Evolutionary conservation across 2,113 vertebrate genomes (phyloP).

Genomic region (Malurus cyaneus): DNA sequence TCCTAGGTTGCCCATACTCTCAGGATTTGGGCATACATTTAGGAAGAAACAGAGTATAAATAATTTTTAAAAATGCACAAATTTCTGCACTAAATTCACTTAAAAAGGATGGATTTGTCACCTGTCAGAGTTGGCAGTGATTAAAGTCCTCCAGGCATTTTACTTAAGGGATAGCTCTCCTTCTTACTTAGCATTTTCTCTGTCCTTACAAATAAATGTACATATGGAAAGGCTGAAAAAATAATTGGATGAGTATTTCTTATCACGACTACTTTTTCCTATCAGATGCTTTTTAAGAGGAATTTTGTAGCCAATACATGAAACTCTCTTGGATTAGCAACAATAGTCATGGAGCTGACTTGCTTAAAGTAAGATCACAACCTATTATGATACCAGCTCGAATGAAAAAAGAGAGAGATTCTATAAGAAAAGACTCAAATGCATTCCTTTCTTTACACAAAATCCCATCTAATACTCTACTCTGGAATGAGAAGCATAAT

Average conservation of each 20-base stretch:
- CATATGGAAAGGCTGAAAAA: not conserved
- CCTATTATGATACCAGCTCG: not conserved
- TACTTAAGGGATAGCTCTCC: not conserved
- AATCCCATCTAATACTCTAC: not conserved
- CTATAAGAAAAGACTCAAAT: not conserved
- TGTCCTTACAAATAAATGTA: not conserved
- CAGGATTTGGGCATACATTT: not conserved
- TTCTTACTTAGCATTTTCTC: not conserved
- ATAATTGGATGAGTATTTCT: not conserved
- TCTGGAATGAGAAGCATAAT: not conserved
- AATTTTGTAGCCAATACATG: not conserved
- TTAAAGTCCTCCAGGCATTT: not conserved
- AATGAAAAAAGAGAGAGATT: not conserved
- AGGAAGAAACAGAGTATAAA: not conserved
- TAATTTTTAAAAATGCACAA: not conserved
- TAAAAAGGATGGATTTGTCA: not conserved
- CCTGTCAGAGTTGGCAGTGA: not conserved
- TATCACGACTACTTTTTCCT: not conserved
- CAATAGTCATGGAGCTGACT: not conserved
- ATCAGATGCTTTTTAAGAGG: not conserved
- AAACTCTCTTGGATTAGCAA: not conserved
- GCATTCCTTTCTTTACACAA: not conserved
- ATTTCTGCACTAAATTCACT: not conserved
- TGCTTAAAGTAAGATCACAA: not conserved
- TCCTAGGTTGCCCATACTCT: not conserved